Conservation (phyloP, 2,113 vertebrate genomes). For the Nerophis ophidion region DNA sequence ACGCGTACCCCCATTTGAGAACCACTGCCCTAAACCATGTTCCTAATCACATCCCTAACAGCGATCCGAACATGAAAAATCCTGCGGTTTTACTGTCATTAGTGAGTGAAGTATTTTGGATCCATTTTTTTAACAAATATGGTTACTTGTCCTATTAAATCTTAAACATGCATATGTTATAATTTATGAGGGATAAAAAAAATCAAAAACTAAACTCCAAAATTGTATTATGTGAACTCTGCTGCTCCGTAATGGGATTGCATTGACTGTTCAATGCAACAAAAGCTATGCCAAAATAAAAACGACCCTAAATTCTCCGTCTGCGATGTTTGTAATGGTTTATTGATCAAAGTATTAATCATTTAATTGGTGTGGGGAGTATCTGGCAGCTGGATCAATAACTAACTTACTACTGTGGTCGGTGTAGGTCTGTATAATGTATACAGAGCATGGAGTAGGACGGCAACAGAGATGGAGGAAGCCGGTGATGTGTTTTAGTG, state of each 20-base stretch:
- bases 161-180: too few relatives aligned
- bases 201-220: background rate
- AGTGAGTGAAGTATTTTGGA: background rate
- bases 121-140: background rate
- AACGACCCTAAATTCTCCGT: background rate
- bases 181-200: background rate
- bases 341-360: conserved; percentile 5
- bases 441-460: conserved; percentile 1
- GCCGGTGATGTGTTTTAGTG: background rate
- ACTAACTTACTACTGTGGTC: background rate
- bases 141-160: background rate
- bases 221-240: background rate
- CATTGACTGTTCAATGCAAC: background rate
- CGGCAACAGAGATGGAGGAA: background rate
- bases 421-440: background rate
- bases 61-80: background rate
- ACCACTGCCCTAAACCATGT: background rate
- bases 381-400: background rate
- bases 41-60: too few relatives aligned
- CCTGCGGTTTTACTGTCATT: background rate
- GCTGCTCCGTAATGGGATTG: background rate
- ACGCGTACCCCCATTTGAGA: too few relatives aligned
- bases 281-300: background rate
- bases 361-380: background rate
- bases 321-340: conserved; percentile 1